These are phyloP conservation scores for Ardeotis arabs DNA, from an alignment of 2,113 vertebrate species.

Conservation along the genomic window DNA sequence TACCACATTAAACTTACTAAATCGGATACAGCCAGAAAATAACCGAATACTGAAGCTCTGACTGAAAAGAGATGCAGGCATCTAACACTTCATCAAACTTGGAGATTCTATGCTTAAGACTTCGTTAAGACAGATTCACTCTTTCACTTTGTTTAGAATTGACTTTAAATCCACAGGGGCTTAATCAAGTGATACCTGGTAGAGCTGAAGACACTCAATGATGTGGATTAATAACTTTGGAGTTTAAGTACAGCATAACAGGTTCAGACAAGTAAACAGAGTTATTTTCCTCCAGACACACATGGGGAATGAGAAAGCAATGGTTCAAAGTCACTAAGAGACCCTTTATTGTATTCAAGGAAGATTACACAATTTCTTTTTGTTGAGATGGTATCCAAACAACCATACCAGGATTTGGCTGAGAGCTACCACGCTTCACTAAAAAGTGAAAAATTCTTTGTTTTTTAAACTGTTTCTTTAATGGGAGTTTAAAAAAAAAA, in stretches of 20 bases:
- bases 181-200: constrained; percentile 21
- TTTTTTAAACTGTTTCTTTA: not conserved
- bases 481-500: not conserved
- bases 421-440: not conserved
- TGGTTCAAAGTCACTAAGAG: not conserved
- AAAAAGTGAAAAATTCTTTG: not conserved
- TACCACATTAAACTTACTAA: not conserved
- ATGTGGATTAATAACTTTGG: not conserved
- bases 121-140: not conserved
- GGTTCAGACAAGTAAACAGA: constrained; percentile 38
- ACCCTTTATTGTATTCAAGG: not conserved
- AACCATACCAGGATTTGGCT: not conserved
- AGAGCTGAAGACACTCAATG: not conserved
- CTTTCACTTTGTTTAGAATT: not conserved
- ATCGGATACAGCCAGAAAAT: not conserved
- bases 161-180: not conserved
- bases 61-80: not conserved
- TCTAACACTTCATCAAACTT: not conserved
- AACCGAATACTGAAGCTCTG: not conserved
- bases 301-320: constrained; percentile 10
- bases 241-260: not conserved
- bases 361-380: not conserved
- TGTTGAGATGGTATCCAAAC: not conserved
- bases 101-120: not conserved
- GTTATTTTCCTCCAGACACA: constrained; percentile 25